Evolutionary conservation across 2,888 invertebrate genomes (phyloP).

Genomic region (Cryptocephalus primarius): DNA sequence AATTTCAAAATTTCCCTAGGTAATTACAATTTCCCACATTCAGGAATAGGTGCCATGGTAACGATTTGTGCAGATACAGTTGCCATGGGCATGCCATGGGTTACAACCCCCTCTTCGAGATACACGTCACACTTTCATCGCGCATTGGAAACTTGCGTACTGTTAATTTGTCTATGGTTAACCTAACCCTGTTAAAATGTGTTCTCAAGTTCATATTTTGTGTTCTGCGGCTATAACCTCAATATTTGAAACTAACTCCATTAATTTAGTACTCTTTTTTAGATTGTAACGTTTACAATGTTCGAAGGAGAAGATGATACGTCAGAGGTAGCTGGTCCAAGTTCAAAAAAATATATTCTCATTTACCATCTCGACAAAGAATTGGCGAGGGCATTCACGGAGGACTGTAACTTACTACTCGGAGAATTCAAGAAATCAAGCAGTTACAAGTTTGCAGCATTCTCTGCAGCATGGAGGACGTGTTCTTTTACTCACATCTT

Average conservation of each 20-base stretch:
- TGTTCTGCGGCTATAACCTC: not conserved
- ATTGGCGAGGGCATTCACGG: conserved; percentile 21
- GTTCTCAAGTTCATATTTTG: too few species aligned
- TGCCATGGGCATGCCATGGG: too few species aligned
- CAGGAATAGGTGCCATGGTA: too few species aligned
- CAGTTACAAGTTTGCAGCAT: conserved; percentile 18
- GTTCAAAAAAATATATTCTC: too few species aligned
- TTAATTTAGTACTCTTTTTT: not conserved
- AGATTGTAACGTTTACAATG: not conserved
- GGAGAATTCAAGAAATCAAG: conserved; percentile 18
- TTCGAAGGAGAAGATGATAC: not conserved
- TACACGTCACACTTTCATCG: too few species aligned
- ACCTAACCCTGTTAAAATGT: too few species aligned
- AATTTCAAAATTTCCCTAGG: too few species aligned
- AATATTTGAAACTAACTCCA: not conserved
- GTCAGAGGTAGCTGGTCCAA: not conserved
- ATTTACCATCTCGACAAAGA: conserved; percentile 15
- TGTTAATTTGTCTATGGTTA: too few species aligned
- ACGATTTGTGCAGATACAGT: too few species aligned
- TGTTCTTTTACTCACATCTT: conserved; percentile 22
- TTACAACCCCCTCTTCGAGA: too few species aligned
- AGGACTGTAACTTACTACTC: conserved; percentile 24
- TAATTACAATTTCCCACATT: too few species aligned
- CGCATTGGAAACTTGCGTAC: too few species aligned
- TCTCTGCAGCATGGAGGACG: conserved; percentile 22